Base-by-base conservation (phyloP, 2,797 vertebrate genomes). In the Graptemys geographica region DNA sequence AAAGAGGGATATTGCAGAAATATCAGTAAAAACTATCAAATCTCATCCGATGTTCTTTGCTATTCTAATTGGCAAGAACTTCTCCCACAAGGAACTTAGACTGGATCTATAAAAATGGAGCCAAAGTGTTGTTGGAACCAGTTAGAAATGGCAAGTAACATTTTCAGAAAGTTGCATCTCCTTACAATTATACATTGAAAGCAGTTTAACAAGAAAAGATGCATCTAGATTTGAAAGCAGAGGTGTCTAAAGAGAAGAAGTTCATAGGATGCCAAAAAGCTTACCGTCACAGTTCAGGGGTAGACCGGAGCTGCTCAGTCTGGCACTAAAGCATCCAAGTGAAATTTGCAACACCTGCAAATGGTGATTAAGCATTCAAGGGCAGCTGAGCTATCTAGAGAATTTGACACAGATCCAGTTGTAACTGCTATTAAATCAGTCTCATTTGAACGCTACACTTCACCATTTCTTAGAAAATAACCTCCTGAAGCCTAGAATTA, bases 1-100 rank as follows among this genome's bases (percentile, higher is more conserved):
- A 90, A 52, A 51, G 78, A 33, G 37, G 33, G 57, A 87, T 79
- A 81, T 6, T 87, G 81, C 85, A 89, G 83, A 91, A 95, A 86
- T 9, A 28, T 55, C 94, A 86, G 91, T 5, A 87, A 86, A 78
- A 78, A 15, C 1, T 11, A 78, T 41, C 79, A 0, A 37, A 84
- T 55, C 23, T 55, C 55, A 25, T 55, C 55, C 55, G 74, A 19
- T 37, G 59, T 33, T 59, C 25, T 31, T 93, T 86, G 83, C 13
- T 33, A 37, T 74, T 87, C 91, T 51, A 25, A 74, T 55, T 59
- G 90, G 33, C 4, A 51, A 2, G 16, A 0, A 5, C 18, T 55
- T 56, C 37, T 72, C 37, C 83, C 85, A 11, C 0, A 0, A 0
- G 10, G 53, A 72, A 1, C 5, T 5, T 13, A 0, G 6, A 0